Base-by-base conservation (phyloP, 2,113 vertebrate species). In the Nothocercus nigrocapillus region DNA sequence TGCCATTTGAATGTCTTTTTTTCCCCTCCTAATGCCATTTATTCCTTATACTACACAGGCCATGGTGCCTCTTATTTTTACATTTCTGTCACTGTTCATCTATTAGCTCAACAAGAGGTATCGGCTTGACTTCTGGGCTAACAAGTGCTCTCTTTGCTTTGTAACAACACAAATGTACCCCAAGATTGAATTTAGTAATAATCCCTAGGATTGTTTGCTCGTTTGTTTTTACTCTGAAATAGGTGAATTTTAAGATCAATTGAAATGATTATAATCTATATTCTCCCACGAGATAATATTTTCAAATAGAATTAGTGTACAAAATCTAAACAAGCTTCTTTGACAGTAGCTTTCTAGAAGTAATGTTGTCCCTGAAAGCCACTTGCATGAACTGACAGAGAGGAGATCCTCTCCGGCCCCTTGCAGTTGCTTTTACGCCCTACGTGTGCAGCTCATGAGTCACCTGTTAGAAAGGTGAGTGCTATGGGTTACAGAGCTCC, bases 21-120 rank as follows among this genome's bases (percentile, higher is more conserved):
- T 51, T 30, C 28, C 49, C 32, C 38, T 83, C 61, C n/a, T 25
- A 53, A 30, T 83, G 34, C 8, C 17, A 5, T 79, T 70, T 68
- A 11, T 95, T 90, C 82, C 67, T 13, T 83, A 25, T 75, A 47
- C 75, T 62, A 4, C 56, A 13, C 62, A 87, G 93, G 72, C 86
- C 47, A n/a, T 68, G 79, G 89, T 94, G 95, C 94, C 88, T 94
- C 17, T 66, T 66, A 76, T 77, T 49, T 94, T 93, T 53, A 47
- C 24, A 11, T 78, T 88, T 75, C 91, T 83, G 44, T 94, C 75
- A 13, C 66, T 92, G 49, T 93, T 94, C 87, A 47, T 89, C 24
- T 94, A 2, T 68, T 93, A 45, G 70, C 79, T 96, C 49, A 67
- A 0, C 73, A 49, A 9, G 5, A 19, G 49, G 5, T 70, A 17